Percentiles rank a stretch among this genome's conserved stretches.
Conservation (phyloP, 2,113 vertebrate species). For the Pelecanus crispus region DNA sequence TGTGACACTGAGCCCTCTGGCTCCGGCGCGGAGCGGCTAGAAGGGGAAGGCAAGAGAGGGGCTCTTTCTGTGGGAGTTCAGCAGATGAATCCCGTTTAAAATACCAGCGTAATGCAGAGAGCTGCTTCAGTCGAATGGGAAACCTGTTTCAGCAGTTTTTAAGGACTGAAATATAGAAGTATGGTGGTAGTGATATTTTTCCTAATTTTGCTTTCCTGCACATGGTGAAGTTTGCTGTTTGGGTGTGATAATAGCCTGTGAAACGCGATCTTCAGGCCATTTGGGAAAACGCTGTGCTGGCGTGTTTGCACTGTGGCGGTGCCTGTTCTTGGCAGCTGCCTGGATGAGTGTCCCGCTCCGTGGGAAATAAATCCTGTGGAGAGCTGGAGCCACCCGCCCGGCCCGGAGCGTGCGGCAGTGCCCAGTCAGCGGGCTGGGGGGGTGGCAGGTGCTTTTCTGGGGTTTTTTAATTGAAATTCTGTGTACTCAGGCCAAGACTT, state of each 20-base stretch:
- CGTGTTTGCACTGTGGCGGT: background rate
- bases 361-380: background rate
- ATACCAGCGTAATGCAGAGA: background rate
- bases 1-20: background rate
- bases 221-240: background rate
- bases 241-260: background rate
- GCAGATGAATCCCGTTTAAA: background rate
- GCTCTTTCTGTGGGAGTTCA: background rate
- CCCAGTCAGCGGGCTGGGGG: background rate
- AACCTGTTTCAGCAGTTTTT: background rate
- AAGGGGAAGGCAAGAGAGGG: too few species aligned
- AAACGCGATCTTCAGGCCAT: background rate
- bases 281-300: background rate
- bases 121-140: background rate
- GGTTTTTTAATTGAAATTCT: background rate
- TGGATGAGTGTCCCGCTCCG: background rate
- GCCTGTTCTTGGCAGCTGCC: background rate
- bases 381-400: background rate
- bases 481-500: background rate
- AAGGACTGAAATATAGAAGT: background rate
- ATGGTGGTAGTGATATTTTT: background rate
- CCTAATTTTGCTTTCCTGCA: background rate
- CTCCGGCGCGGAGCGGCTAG: too few species aligned
- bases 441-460: background rate
- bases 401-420: background rate